phyloP scores from a whole-genome alignment of 2,113 vertebrate genomes.

The Osmerus mordax region DNA sequence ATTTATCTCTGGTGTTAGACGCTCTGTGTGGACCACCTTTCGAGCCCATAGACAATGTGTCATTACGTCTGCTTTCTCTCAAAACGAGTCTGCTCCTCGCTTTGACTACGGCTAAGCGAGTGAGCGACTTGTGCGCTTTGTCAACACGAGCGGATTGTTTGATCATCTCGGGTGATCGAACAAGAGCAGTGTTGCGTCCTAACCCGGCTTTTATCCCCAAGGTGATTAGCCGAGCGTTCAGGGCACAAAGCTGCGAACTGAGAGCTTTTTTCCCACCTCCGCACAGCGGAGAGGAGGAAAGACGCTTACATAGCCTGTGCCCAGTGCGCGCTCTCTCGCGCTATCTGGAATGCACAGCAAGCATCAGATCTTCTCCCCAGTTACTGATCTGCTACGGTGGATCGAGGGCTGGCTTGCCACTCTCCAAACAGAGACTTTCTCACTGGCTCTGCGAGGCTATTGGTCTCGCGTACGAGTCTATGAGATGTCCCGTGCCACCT shows the following conservation, averaged over 20 bases:
- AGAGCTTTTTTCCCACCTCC: background rate
- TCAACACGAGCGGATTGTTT: too few species aligned
- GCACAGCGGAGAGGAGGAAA: background rate
- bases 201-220: background rate
- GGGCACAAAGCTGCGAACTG: background rate
- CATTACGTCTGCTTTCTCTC: background rate
- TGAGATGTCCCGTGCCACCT: background rate
- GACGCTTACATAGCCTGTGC: background rate
- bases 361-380: too few species aligned
- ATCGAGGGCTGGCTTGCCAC: too few species aligned
- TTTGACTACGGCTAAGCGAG: too few species aligned
- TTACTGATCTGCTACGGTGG: too few species aligned
- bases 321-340: background rate
- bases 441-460: too few species aligned
- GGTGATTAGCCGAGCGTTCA: background rate
- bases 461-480: too few species aligned
- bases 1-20: background rate
- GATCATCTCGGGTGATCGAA: too few species aligned
- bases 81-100: background rate
- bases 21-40: background rate
- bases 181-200: background rate
- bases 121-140: too few species aligned
- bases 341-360: background rate
- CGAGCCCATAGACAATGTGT: background rate
- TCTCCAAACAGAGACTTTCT: too few species aligned